Evolutionary conservation across 2,797 vertebrate species (phyloP).

Genomic region (Enoplosus armatus): DNA sequence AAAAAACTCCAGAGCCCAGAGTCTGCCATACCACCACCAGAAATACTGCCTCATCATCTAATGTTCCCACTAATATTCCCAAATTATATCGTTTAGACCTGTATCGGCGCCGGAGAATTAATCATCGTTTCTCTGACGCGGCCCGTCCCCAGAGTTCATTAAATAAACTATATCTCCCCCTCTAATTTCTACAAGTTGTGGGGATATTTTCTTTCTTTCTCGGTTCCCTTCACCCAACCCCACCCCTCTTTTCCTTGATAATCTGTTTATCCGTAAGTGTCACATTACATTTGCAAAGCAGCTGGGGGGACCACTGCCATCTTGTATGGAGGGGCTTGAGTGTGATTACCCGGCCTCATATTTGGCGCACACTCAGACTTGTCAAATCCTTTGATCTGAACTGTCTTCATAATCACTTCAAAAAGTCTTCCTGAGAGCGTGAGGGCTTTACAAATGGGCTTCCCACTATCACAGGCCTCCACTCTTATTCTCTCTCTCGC

Average conservation of each 20-base stretch:
- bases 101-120: constrained; percentile 63
- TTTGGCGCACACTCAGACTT: constrained; percentile 82
- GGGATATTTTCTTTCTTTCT: constrained; percentile 41
- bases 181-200: constrained; percentile 62
- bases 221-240: constrained; percentile 42
- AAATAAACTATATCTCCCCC: constrained; percentile 60
- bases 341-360: constrained; percentile 82
- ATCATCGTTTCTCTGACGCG: constrained; percentile 67
- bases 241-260: constrained; percentile 72
- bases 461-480: constrained; percentile 51
- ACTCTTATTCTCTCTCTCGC: constrained; percentile 1
- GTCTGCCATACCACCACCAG: constrained; percentile 39
- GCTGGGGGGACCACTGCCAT: constrained; percentile 77
- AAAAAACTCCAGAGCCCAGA: constrained; percentile 41
- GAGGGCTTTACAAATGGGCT: constrained; percentile 80
- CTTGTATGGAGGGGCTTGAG: constrained; percentile 76
- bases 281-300: constrained; percentile 82
- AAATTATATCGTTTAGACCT: constrained; percentile 74
- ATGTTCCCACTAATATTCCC: constrained; percentile 69
- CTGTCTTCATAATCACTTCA: constrained; percentile 85
- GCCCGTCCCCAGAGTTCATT: constrained; percentile 70
- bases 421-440: constrained; percentile 81
- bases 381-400: constrained; percentile 88
- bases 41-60: constrained; percentile 70
- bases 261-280: constrained; percentile 86